Evolutionary conservation across 2,888 invertebrate species (phyloP).

Genomic region (Glyphotaelius pellucidus): DNA sequence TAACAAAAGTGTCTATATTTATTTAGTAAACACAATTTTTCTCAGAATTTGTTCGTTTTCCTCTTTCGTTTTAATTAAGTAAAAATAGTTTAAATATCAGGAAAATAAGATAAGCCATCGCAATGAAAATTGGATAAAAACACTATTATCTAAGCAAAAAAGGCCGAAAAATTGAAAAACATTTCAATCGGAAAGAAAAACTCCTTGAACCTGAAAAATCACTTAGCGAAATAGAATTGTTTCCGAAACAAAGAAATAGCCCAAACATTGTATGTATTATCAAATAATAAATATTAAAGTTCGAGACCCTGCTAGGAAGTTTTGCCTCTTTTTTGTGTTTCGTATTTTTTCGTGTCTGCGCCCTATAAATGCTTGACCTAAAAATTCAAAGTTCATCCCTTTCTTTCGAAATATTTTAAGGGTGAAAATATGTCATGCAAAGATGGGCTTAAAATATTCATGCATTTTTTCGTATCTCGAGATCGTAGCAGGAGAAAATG

Average conservation of each 20-base stretch:
- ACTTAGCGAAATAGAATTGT: not conserved
- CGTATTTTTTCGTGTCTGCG: conserved; percentile 1
- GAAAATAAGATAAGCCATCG: not conserved
- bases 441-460: conserved; percentile 8
- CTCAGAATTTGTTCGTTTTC: not conserved
- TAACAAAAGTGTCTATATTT: not conserved
- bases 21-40: not conserved
- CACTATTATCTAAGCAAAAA: not conserved
- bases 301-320: not conserved
- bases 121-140: not conserved
- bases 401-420: not conserved
- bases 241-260: not conserved
- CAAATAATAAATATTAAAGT: conserved; percentile 4
- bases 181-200: not conserved
- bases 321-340: not conserved
- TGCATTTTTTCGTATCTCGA: not conserved
- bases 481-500: not conserved
- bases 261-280: not conserved
- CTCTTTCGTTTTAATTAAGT: not conserved
- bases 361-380: not conserved
- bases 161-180: not conserved
- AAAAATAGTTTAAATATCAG: not conserved
- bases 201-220: not conserved
- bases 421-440: conserved; percentile 20
- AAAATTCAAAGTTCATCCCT: not conserved